Evolutionary conservation across 2,113 vertebrate species (phyloP).

Genomic region (Tinamus guttatus): DNA sequence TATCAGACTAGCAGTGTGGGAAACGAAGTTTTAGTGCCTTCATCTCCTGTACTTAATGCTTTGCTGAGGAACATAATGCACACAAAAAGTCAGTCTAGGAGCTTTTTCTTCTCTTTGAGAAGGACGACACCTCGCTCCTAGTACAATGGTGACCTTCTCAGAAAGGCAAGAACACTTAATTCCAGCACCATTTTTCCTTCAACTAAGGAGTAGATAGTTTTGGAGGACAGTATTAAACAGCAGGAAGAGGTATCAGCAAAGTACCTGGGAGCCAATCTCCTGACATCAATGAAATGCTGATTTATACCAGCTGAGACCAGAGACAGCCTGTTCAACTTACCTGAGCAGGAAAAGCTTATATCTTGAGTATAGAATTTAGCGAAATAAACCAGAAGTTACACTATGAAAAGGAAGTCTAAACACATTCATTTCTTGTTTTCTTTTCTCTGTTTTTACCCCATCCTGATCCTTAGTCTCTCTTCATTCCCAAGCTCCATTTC

Average conservation of each 20-base stretch:
- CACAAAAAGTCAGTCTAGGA: neutral
- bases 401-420: neutral
- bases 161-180: neutral
- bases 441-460: neutral
- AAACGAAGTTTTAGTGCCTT: neutral
- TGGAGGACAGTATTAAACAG: neutral
- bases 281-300: neutral
- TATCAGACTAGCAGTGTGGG: slow-evolving; percentile 23
- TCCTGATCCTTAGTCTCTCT: neutral
- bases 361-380: neutral
- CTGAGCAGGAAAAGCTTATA: neutral
- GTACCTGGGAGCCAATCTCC: neutral
- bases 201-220: neutral
- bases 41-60: neutral
- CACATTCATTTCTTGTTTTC: neutral
- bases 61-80: neutral
- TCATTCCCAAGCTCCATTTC: neutral
- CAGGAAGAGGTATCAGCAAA: neutral
- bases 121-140: neutral
- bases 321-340: neutral
- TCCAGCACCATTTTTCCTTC: neutral
- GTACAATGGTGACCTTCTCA: neutral
- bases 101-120: neutral
- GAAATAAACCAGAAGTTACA: neutral
- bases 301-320: neutral